A percentile compares a stretch with the other conserved stretches of the same genome.
phyloP scores from a whole-genome alignment of 2,797 vertebrate genomes.

The Heteromormyrus szaboi region DNA sequence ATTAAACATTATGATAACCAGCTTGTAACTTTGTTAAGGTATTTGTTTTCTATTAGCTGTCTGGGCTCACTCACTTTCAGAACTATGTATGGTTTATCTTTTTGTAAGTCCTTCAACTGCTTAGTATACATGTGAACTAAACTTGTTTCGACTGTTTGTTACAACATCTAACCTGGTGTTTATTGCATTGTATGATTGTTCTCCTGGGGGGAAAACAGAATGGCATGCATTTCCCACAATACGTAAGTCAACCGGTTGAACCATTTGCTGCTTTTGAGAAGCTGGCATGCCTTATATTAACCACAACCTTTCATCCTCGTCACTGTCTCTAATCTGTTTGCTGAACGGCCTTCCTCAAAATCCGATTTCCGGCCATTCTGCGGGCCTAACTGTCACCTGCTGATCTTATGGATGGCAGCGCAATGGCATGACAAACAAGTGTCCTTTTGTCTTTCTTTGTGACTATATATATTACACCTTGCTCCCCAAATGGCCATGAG shows the following conservation, averaged over 20 bases:
- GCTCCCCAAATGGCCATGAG: not conserved
- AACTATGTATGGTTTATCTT: not conserved
- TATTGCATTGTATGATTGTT: conserved; percentile 81
- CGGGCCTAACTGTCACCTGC: conserved; percentile 27
- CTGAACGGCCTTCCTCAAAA: conserved; percentile 7
- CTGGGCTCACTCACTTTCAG: not conserved
- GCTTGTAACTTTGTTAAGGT: not conserved
- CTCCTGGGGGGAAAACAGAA: conserved; percentile 74
- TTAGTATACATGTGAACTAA: conserved; percentile 28
- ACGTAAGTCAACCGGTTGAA: conserved; percentile 78
- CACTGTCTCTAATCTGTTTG: conserved; percentile 35
- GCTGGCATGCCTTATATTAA: conserved; percentile 74
- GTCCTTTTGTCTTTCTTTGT: conserved; percentile 14
- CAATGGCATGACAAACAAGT: conserved; percentile 29
- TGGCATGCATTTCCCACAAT: conserved; percentile 86
- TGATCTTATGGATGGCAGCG: conserved; percentile 31
- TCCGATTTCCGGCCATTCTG: not conserved
- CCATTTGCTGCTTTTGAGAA: conserved; percentile 56
- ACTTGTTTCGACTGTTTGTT: conserved; percentile 29
- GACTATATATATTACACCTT: conserved; percentile 11
- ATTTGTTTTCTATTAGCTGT: not conserved
- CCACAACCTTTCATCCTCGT: conserved; percentile 64
- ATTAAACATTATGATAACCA: not conserved
- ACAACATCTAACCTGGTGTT: conserved; percentile 74
- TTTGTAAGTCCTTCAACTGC: conserved; percentile 14